A percentile compares a stretch with the other conserved stretches of the same genome.
These are phyloP conservation scores for Irena cyanogastra DNA, from an alignment of 2,113 vertebrate genomes.

Conservation along the genomic window DNA sequence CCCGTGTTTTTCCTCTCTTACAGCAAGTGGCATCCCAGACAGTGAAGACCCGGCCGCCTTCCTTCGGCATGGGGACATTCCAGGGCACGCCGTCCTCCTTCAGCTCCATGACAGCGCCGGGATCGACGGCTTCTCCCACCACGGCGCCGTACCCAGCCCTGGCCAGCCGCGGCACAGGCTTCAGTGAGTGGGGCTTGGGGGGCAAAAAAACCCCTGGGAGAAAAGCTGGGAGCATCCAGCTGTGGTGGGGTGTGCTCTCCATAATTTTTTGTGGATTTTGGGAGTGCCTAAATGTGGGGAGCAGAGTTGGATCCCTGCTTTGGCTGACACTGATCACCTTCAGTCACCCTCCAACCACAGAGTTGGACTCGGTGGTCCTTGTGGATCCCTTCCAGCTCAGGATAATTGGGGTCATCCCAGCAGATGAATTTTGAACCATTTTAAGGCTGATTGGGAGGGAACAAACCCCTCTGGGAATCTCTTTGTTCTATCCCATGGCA, in stretches of 20 bases:
- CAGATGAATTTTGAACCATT: not conserved
- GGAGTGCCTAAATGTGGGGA: fast-evolving
- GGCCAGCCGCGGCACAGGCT: conserved; percentile 43
- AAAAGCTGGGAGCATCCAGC: not conserved
- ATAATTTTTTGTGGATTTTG: fast-evolving
- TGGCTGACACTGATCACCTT: fast-evolving
- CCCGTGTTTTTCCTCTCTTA: not conserved
- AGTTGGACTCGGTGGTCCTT: fast-evolving
- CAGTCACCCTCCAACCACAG: fast-evolving
- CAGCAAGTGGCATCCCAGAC: conserved; percentile 66
- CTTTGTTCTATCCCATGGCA: not conserved
- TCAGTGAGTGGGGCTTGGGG: conserved; percentile 49
- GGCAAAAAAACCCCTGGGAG: fast-evolving
- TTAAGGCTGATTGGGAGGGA: not conserved
- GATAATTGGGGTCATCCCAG: not conserved
- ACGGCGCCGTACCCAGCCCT: conserved; percentile 61
- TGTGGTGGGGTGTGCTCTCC: fast-evolving
- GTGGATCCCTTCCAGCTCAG: not conserved
- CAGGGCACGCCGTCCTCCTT: conserved; percentile 67
- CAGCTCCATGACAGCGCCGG: conserved; percentile 59
- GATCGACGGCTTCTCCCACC: conserved; percentile 26
- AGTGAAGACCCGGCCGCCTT: conserved; percentile 66
- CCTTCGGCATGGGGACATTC: conserved; percentile 71
- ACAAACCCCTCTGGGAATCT: too few species aligned
- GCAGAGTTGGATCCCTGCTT: not conserved